These are phyloP conservation scores for Phymorhynchus buccinoides DNA, from an alignment of 1,140 invertebrate genomes.

Conservation along the genomic window DNA sequence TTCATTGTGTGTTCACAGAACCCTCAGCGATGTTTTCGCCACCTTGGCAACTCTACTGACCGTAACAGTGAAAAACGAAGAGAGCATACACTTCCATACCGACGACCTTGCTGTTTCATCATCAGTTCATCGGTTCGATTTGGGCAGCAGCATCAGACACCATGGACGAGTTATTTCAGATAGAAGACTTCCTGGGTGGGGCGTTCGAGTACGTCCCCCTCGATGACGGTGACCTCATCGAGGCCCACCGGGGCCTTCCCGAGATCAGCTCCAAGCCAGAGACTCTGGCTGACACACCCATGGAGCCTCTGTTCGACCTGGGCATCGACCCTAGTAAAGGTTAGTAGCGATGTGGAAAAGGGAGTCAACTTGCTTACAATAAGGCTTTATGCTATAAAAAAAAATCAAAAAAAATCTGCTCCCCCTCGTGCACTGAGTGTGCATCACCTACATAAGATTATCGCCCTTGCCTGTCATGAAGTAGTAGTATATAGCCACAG, in stretches of 20 bases:
- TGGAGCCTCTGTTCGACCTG: conserved; percentile 40
- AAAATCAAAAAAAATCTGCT: no score
- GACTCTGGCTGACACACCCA: conserved; percentile 31
- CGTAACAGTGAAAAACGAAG: conserved; percentile 10
- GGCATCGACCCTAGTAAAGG: conserved; percentile 11
- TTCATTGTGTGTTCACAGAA: conserved; percentile 44
- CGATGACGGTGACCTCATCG: conserved; percentile 41
- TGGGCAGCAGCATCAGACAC: conserved; percentile 39
- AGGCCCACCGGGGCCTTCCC: conserved; percentile 37
- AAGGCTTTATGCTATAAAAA: no score
- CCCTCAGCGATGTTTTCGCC: conserved; percentile 46
- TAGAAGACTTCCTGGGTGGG: conserved; percentile 40
- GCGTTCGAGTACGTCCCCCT: conserved; percentile 41
- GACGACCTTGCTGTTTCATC: conserved; percentile 3
- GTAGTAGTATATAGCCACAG: no score
- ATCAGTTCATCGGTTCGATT: conserved; percentile 24
- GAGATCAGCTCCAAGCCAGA: conserved; percentile 46
- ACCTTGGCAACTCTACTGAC: conserved; percentile 39
- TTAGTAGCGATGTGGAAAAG: no score
- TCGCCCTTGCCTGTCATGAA: no score
- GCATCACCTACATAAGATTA: no score
- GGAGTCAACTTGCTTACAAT: no score
- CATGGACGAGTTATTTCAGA: conserved; percentile 49
- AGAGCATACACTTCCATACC: neutral
- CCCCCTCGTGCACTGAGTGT: no score